These are phyloP conservation scores for Falco peregrinus DNA, from an alignment of 2,797 vertebrate genomes.

Conservation along the genomic window DNA sequence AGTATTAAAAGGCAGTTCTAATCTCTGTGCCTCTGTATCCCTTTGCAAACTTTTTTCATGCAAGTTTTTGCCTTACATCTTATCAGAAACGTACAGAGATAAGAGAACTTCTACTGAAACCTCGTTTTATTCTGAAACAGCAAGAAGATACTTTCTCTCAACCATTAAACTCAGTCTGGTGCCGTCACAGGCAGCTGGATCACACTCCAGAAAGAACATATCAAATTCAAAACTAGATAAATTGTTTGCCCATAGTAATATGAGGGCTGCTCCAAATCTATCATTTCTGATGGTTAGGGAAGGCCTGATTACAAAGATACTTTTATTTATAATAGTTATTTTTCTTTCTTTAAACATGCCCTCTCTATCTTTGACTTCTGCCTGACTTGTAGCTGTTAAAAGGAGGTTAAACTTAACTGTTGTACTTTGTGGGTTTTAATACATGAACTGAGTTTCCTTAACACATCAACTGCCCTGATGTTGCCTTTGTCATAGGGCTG, in stretches of 20 bases:
- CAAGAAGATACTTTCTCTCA: background rate
- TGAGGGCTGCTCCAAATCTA: background rate
- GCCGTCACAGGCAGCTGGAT: background rate
- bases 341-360: background rate
- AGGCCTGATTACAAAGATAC: background rate
- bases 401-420: background rate
- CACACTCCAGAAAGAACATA: background rate
- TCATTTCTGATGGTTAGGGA: background rate
- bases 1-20: background rate
- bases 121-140: background rate
- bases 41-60: background rate
- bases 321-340: background rate
- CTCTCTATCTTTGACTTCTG: background rate
- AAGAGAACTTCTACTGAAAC: background rate
- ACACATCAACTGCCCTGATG: background rate
- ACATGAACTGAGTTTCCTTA: background rate
- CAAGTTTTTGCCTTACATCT: background rate
- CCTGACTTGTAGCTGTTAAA: background rate
- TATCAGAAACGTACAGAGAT: background rate
- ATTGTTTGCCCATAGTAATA: background rate
- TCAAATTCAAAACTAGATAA: background rate
- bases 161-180: background rate
- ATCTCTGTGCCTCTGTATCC: background rate
- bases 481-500: background rate
- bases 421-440: background rate